Percentiles rank a stretch among this genome's conserved stretches.
phyloP scores from a whole-genome alignment of 2,113 vertebrate species.

The Cathartes aura region DNA sequence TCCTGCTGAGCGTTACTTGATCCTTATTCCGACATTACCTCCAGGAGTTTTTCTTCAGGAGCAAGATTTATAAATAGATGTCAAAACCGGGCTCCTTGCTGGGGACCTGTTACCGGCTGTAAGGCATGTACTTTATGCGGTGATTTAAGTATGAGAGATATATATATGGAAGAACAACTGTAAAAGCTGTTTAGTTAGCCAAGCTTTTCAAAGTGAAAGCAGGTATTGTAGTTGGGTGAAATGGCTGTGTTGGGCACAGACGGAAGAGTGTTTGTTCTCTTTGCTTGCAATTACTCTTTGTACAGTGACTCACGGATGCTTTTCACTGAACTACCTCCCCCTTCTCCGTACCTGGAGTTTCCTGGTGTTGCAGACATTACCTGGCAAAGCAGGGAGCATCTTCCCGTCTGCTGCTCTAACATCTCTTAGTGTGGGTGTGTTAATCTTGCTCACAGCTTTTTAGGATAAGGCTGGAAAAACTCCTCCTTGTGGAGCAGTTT shows the following conservation, averaged over 20 bases:
- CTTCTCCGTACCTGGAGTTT: not conserved
- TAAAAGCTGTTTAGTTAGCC: not conserved
- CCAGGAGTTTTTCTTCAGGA: slow-evolving; percentile 1
- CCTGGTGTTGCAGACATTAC: not conserved
- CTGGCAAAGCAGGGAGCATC: not conserved
- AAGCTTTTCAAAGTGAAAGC: slow-evolving; percentile 9
- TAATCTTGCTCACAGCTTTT: not conserved
- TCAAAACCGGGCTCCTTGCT: not conserved
- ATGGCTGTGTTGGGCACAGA: not conserved
- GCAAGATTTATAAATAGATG: not conserved
- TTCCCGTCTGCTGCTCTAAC: not conserved
- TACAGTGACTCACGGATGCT: not conserved
- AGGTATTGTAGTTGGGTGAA: not conserved
- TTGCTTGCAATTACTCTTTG: not conserved
- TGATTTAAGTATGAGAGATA: not conserved
- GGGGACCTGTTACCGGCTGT: not conserved
- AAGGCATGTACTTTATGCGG: not conserved
- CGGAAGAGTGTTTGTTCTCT: not conserved
- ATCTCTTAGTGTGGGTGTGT: not conserved
- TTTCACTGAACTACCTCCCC: not conserved
- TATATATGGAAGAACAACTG: not conserved
- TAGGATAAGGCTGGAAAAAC: not conserved
- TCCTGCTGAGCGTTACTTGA: not conserved
- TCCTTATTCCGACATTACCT: not conserved
- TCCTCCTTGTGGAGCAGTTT: not conserved